Percentiles rank a stretch among this genome's conserved stretches.
Conservation (phyloP, 2,888 invertebrate species). For the Neuroscelio doddi region DNA sequence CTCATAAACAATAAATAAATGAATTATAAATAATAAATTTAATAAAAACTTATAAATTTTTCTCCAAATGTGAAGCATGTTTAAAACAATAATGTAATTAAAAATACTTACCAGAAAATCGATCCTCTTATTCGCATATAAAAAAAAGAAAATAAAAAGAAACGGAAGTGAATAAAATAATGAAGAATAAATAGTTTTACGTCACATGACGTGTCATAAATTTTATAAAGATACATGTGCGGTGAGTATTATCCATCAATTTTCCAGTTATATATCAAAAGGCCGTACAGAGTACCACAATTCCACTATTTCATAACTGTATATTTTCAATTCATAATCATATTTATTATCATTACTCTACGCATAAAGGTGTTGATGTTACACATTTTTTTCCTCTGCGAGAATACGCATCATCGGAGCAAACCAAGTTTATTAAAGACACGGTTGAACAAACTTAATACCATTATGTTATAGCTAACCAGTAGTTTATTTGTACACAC, state of each 20-base stretch:
- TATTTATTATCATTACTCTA: conserved; percentile 45
- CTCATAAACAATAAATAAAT: no score
- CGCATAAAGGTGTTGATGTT: conserved; percentile 42
- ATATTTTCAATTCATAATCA: conserved; percentile 45
- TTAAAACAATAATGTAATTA: not conserved
- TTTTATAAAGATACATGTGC: conserved; percentile 13
- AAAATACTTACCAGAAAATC: not conserved
- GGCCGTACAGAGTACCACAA: conserved; percentile 12
- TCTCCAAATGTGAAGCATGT: not conserved
- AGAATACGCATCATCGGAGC: conserved; percentile 2
- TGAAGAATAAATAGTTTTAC: conserved; percentile 2
- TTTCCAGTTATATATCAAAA: conserved; percentile 10
- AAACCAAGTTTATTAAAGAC: conserved; percentile 37
- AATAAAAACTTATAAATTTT: no score
- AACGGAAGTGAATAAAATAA: conserved; percentile 1
- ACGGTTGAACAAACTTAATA: conserved; percentile 16
- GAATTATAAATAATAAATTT: no score
- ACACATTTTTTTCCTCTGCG: conserved; percentile 22
- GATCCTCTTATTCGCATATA: not conserved
- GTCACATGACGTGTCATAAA: conserved; percentile 1
- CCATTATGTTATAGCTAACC: conserved; percentile 24
- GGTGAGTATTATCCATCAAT: conserved; percentile 14
- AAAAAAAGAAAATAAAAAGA: not conserved
- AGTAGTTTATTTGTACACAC: conserved; percentile 38
- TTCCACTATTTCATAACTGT: conserved; percentile 29